Evolutionary conservation across 2,797 vertebrate species (phyloP).

Genomic region (Oreochromis mossambicus): DNA sequence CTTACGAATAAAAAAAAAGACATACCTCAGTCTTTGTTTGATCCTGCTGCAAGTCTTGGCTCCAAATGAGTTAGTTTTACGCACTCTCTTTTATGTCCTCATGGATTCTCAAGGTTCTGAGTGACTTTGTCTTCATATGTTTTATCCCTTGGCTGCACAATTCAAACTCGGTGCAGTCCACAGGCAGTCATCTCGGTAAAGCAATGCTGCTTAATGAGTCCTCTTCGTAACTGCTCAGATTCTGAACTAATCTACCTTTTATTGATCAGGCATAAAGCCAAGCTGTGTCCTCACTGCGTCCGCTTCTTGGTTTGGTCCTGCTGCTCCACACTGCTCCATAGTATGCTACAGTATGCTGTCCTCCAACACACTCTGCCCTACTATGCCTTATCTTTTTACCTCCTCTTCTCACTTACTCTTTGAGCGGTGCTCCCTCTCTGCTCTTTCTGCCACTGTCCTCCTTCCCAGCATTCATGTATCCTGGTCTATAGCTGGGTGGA

Average conservation of each 20-base stretch:
- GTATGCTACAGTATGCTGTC: slow-evolving; percentile 58
- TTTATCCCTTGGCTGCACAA: slow-evolving; percentile 17
- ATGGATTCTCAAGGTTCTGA: slow-evolving; percentile 14
- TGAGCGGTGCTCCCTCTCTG: slow-evolving; percentile 15
- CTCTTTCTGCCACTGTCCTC: slow-evolving; percentile 46
- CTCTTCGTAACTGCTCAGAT: slow-evolving; percentile 1
- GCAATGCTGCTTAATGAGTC: slow-evolving; percentile 18
- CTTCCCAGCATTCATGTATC: slow-evolving; percentile 55
- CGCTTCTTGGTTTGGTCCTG: slow-evolving; percentile 51
- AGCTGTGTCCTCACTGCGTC: slow-evolving; percentile 45
- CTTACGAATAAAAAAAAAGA: background rate
- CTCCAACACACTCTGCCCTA: slow-evolving; percentile 55
- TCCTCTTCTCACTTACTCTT: slow-evolving; percentile 11
- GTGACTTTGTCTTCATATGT: slow-evolving; percentile 37
- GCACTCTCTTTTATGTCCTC: slow-evolving; percentile 11
- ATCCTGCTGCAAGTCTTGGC: slow-evolving; percentile 19
- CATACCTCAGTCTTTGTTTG: slow-evolving; percentile 53
- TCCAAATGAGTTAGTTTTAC: slow-evolving; percentile 25
- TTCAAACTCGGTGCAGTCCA: slow-evolving; percentile 38
- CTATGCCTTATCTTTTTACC: slow-evolving; percentile 43
- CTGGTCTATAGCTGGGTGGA: slow-evolving; percentile 60
- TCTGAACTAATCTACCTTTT: slow-evolving; percentile 41
- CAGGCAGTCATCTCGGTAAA: slow-evolving; percentile 24
- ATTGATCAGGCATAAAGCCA: slow-evolving; percentile 52
- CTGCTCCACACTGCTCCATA: slow-evolving; percentile 57